Conservation (phyloP, 2,888 invertebrate species). For the Augiades crinisus region DNA sequence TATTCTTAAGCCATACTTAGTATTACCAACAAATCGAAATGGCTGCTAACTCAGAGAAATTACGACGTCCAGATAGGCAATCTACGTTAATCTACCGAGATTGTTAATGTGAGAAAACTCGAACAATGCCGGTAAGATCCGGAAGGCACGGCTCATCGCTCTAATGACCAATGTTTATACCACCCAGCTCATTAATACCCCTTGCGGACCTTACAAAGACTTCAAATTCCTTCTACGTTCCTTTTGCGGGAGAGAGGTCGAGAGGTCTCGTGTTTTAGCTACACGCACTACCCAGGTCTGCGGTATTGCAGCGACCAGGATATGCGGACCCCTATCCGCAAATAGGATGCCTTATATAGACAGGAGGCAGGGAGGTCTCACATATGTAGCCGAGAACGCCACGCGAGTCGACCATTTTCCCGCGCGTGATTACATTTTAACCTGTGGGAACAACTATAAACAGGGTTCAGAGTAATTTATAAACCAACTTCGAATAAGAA, state of each 20-base stretch:
- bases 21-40: conserved; percentile 7
- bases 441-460: conserved; percentile 54
- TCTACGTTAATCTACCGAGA: conserved; percentile 30
- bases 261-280: conserved; percentile 8
- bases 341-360: conserved; percentile 12
- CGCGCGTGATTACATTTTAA: conserved; percentile 59
- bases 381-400: conserved; percentile 38
- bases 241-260: conserved; percentile 2
- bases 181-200: conserved; percentile 34
- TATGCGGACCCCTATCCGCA: conserved; percentile 13
- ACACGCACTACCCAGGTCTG: conserved; percentile 1
- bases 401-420: conserved; percentile 55
- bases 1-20: conserved; percentile 7
- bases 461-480: conserved; percentile 46
- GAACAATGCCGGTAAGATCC: conserved; percentile 61
- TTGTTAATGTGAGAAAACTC: conserved; percentile 61
- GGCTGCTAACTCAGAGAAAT: conserved; percentile 6
- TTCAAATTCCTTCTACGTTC: neutral
- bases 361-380: neutral
- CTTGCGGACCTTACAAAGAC: neutral
- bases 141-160: conserved; percentile 69
- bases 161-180: conserved; percentile 54
- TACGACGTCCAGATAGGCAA: conserved; percentile 29
- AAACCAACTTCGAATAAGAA: conserved; percentile 21
- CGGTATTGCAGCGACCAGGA: conserved; percentile 1